These are phyloP conservation scores for Meda fulgida DNA, from an alignment of 2,797 vertebrate species.

Conservation along the genomic window DNA sequence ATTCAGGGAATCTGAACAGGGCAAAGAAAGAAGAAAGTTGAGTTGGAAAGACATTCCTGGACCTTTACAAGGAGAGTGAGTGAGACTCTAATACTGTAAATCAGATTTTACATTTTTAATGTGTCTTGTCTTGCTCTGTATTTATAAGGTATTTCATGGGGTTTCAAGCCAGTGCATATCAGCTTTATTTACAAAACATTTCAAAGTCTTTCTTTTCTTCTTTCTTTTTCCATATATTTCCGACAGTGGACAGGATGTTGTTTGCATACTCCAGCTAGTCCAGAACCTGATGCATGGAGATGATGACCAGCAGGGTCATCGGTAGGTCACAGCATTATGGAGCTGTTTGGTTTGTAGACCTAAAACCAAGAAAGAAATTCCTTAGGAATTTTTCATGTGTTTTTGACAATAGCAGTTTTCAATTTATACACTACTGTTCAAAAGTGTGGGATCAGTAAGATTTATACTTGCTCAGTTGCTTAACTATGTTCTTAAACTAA, in stretches of 20 bases:
- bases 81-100: constrained; percentile 20
- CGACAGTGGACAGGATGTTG: constrained; percentile 89
- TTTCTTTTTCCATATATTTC: constrained; percentile 21
- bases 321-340: constrained; percentile 73
- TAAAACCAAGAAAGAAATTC: not conserved
- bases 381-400: not conserved
- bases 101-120: not conserved
- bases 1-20: constrained; percentile 68
- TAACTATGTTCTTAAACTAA: not conserved
- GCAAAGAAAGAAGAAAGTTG: constrained; percentile 75
- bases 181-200: not conserved
- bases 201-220: not conserved
- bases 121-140: not conserved
- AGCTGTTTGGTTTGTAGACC: not conserved
- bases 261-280: constrained; percentile 89
- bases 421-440: not conserved
- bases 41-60: constrained; percentile 89
- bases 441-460: not conserved
- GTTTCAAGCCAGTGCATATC: not conserved
- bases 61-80: constrained; percentile 93
- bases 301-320: constrained; percentile 79
- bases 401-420: not conserved
- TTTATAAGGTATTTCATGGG: not conserved
- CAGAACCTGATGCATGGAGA: constrained; percentile 93
- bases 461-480: not conserved